Evolutionary conservation across 2,113 vertebrate species (phyloP).

Genomic region (Bubalus kerabau): DNA sequence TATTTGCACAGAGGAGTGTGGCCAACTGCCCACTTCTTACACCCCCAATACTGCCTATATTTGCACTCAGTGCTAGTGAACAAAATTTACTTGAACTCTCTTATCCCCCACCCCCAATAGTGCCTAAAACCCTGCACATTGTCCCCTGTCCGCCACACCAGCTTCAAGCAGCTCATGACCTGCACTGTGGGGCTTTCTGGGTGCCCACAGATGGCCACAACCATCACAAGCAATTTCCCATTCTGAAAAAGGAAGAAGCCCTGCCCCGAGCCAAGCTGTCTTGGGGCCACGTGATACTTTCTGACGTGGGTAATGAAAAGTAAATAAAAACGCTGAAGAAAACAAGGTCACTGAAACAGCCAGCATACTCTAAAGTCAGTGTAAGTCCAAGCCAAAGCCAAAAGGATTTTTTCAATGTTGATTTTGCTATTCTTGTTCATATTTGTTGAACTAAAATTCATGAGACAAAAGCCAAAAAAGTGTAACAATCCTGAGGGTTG

Average conservation of each 20-base stretch:
- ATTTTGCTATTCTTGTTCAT: background rate
- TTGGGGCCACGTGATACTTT: background rate
- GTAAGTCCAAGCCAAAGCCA: background rate
- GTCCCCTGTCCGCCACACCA: background rate
- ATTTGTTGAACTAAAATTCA: conserved; percentile 16
- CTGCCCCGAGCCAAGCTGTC: background rate
- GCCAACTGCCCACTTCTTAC: background rate
- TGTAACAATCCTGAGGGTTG: background rate
- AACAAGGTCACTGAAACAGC: background rate
- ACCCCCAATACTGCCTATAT: background rate
- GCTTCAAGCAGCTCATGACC: background rate
- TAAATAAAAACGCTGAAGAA: background rate
- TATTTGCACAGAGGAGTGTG: background rate
- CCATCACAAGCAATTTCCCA: background rate
- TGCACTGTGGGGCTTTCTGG: background rate
- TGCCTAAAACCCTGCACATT: background rate
- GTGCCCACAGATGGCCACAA: background rate
- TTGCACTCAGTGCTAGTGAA: background rate
- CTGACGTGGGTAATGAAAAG: background rate
- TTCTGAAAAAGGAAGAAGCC: background rate
- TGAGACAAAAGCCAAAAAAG: background rate
- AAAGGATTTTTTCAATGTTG: background rate
- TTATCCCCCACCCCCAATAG: background rate
- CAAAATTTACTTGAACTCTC: background rate
- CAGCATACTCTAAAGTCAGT: background rate